Conservation (phyloP, 2,888 invertebrate genomes). For the Drosophila rellima region DNA sequence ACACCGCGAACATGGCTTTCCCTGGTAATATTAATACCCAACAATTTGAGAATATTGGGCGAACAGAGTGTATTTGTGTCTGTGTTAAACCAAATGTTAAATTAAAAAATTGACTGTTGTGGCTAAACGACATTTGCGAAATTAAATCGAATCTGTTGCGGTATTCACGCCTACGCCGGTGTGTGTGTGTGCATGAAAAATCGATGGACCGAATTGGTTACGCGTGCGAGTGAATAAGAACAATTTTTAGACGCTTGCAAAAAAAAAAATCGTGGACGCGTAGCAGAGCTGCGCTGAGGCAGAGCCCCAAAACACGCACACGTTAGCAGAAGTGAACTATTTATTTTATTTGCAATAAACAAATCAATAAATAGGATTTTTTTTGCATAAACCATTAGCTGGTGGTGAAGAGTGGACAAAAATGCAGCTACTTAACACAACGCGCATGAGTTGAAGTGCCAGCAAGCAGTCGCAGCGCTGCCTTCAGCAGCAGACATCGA, state of each 20-base stretch:
- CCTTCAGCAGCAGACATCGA: constrained; percentile 39
- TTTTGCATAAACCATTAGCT: constrained; percentile 43
- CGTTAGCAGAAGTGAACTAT: constrained; percentile 37
- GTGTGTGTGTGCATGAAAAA: constrained; percentile 55
- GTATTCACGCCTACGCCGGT: constrained; percentile 31
- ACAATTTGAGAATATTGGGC: constrained; percentile 78
- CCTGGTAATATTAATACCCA: constrained; percentile 87
- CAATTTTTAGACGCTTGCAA: constrained; percentile 53
- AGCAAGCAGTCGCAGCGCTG: constrained; percentile 49
- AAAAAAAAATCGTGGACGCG: constrained; percentile 59
- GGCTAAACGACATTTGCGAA: constrained; percentile 39
- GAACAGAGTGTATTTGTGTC: constrained; percentile 60
- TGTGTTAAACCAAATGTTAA: constrained; percentile 84
- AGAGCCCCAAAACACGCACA: constrained; percentile 31
- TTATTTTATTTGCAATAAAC: constrained; percentile 37
- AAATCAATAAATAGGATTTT: constrained; percentile 39
- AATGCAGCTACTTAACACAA: constrained; percentile 47
- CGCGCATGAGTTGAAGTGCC: constrained; percentile 54
- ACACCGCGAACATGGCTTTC: constrained; percentile 87
- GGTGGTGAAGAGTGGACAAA: constrained; percentile 43
- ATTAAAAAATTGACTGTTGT: constrained; percentile 73
- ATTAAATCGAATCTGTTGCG: constrained; percentile 28
- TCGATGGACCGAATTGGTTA: constrained; percentile 55
- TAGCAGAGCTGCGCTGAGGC: constrained; percentile 45
- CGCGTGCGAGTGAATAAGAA: constrained; percentile 66